Evolutionary conservation across 2,888 invertebrate species (phyloP).

Genomic region (Notodonta dromedarius): DNA sequence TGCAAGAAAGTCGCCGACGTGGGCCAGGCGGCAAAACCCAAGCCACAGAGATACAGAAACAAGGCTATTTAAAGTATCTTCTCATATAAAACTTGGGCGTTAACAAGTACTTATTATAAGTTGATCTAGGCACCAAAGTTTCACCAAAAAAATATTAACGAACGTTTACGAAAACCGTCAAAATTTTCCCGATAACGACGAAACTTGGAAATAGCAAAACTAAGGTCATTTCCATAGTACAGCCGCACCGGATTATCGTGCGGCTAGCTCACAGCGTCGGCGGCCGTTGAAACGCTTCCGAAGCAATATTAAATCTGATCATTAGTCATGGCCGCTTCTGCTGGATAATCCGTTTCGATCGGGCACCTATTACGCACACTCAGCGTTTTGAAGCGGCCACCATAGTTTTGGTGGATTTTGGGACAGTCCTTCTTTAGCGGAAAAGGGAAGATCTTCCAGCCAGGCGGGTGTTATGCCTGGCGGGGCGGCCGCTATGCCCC

Average conservation of each 20-base stretch:
- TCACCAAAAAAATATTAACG: too few relatives aligned
- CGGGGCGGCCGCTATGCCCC: too few relatives aligned
- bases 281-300: conserved; percentile 29
- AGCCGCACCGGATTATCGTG: neutral
- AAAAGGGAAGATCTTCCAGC: too few relatives aligned
- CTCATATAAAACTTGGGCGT: too few relatives aligned
- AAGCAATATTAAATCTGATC: conserved; percentile 57
- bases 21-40: too few relatives aligned
- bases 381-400: conserved; percentile 36
- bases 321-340: conserved; percentile 59
- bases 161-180: neutral
- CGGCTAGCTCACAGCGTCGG: conserved; percentile 24
- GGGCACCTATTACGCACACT: conserved; percentile 44
- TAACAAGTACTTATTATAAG: too few relatives aligned
- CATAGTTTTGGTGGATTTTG: conserved; percentile 10
- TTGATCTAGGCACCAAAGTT: too few relatives aligned
- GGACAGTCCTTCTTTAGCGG: too few relatives aligned
- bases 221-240: neutral
- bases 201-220: neutral
- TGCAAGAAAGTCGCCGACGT: too few relatives aligned
- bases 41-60: too few relatives aligned
- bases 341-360: conserved; percentile 53
- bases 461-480: too few relatives aligned
- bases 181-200: neutral
- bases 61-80: too few relatives aligned